Percentiles rank a stretch among this genome's conserved stretches.
Evolutionary conservation across 2,888 invertebrate species (phyloP).

Genomic region (Tridacna crocea): DNA sequence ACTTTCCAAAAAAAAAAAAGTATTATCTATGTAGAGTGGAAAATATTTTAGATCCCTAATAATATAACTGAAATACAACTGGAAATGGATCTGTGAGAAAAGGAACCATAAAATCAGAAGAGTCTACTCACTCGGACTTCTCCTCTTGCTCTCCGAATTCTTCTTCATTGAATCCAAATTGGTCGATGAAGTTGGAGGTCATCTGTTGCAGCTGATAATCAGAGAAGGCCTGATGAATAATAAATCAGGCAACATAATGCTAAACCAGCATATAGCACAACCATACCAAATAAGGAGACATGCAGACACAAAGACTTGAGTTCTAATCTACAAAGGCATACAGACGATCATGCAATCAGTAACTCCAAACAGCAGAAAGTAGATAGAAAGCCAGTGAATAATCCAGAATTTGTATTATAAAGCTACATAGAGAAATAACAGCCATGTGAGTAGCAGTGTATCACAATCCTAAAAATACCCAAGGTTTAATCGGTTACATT

Average conservation of each 20-base stretch:
- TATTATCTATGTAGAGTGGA: no score
- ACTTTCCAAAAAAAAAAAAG: no score
- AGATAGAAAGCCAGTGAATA: background rate
- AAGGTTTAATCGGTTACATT: no score
- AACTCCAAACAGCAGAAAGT: background rate
- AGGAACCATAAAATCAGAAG: no score
- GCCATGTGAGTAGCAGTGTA: no score
- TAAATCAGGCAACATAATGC: conserved; percentile 70
- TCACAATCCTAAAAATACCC: no score
- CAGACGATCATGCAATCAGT: background rate
- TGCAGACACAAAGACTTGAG: conserved; percentile 30
- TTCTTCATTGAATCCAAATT: conserved; percentile 88
- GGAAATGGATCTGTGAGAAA: no score
- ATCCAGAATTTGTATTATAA: no score
- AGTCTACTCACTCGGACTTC: conserved; percentile 81
- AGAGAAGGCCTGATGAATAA: conserved; percentile 85
- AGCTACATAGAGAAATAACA: no score
- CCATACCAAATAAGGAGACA: conserved; percentile 55
- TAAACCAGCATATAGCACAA: conserved; percentile 63
- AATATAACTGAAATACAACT: no score
- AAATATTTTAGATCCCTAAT: no score
- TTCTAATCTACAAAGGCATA: background rate
- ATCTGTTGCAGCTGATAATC: conserved; percentile 88
- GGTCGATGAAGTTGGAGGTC: conserved; percentile 87
- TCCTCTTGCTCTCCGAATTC: conserved; percentile 88